Base-by-base conservation (phyloP, 2,797 vertebrate genomes). In the Bradypus variegatus region DNA sequence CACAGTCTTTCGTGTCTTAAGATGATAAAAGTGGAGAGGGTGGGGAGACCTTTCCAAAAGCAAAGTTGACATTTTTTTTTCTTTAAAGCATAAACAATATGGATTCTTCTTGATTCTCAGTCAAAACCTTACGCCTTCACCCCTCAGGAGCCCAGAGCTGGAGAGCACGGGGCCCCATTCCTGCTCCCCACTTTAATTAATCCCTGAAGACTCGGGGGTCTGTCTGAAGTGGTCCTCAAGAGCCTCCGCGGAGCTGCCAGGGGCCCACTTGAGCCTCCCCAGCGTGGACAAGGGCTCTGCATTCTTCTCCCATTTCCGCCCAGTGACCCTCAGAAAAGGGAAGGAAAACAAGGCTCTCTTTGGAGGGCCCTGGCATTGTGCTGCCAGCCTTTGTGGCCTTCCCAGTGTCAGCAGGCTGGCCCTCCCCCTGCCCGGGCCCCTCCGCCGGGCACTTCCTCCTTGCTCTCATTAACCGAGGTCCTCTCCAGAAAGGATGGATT, bases 211-310 rank as follows among this genome's bases (percentile, higher is more conserved):
- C 82, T 45, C 87, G 13, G 50, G 21, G 77, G 76, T 89, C 93
- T 88, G 78, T 91, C 94, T 95, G 92, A 93, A 96, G 95, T 86
- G 90, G 89, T 18, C 9, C 4, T 92, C 67, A 45, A 90, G 87
- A 82, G 89, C 45, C 36, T 89, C 72, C 41, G 73, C 29, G 92
- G 62, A 14, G 41, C n/a, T 27, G 70, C 41, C 48, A 2, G 36
- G 70, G 65, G 48, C 36, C 67, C 87, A 29, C 85, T 72, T 11
- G 41, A 83, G 87, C 64, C 62, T 83, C 83, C 58, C 33, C 6
- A 1, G 64, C 6, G 0, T 0, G 41, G 70, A 93, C 93, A 95
- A 93, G 70, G 77, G 89, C 33, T 0, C 38, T 3, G 55, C 77
- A 76, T 95, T 93, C 94, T 94, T 62, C 13, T 15, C 65, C n/a